A percentile compares a stretch with the other conserved stretches of the same genome.
These are phyloP conservation scores for Philonicus albiceps DNA, from an alignment of 2,888 invertebrate species.

Conservation along the genomic window DNA sequence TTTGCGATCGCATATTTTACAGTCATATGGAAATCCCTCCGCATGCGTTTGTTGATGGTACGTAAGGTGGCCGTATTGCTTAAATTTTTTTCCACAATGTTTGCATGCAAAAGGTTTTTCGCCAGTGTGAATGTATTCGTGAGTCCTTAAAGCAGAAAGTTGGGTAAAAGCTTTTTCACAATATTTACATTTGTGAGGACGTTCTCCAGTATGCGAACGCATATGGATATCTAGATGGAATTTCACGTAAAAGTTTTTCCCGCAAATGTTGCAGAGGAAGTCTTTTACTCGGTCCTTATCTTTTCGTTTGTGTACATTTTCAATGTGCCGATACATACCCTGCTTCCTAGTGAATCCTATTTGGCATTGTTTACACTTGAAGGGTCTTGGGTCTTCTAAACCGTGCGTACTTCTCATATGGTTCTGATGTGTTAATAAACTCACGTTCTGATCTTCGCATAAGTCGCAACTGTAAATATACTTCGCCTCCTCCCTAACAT, in stretches of 20 bases:
- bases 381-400: not conserved
- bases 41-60: not conserved
- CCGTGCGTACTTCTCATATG: not conserved
- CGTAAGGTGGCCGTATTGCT: not conserved
- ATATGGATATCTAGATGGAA: not conserved
- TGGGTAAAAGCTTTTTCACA: not conserved
- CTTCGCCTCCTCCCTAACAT: not conserved
- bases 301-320: not conserved
- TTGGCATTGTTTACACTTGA: not conserved
- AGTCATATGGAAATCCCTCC: not conserved
- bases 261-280: not conserved
- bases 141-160: not conserved
- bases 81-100: not conserved
- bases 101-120: not conserved
- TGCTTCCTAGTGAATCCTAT: not conserved
- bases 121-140: not conserved
- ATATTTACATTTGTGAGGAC: not conserved
- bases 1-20: not conserved
- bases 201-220: not conserved
- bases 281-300: not conserved
- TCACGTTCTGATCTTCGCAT: not conserved
- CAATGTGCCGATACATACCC: not conserved
- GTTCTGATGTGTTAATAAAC: not conserved
- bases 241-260: not conserved
- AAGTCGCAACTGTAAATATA: not conserved